These are phyloP conservation scores for Melospiza melodia DNA, from an alignment of 2,113 vertebrate species.

Conservation along the genomic window DNA sequence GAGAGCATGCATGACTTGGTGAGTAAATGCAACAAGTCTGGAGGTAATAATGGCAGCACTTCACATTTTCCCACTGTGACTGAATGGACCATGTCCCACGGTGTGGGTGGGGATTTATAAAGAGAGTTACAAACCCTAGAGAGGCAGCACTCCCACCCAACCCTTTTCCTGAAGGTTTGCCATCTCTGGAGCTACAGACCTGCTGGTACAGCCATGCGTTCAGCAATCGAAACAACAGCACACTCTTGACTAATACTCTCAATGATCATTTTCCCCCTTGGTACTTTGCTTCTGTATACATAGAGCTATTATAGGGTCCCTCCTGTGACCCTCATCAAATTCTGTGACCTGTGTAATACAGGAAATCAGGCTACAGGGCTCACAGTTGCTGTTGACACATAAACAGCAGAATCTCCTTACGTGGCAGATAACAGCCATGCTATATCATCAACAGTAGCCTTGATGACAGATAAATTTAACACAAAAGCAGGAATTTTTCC, in stretches of 20 bases:
- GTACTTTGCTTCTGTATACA: constrained; percentile 11
- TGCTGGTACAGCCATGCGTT: neutral
- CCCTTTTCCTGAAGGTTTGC: neutral
- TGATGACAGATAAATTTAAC: neutral
- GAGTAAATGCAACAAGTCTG: neutral
- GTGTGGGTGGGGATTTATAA: neutral
- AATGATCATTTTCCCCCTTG: neutral
- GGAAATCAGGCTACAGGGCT: neutral
- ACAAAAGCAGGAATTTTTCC: neutral
- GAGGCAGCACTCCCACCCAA: neutral
- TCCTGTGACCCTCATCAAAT: constrained; percentile 15
- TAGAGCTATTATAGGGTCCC: neutral
- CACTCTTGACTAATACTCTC: neutral
- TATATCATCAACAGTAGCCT: neutral
- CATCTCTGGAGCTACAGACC: neutral
- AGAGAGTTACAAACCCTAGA: neutral
- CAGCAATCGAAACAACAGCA: neutral
- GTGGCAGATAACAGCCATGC: neutral
- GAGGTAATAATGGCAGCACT: neutral
- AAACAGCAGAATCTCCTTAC: neutral
- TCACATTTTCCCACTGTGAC: neutral
- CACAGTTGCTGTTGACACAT: neutral
- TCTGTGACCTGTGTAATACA: constrained; percentile 30
- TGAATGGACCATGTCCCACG: neutral
- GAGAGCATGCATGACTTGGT: neutral